Base-by-base conservation (phyloP, 1,140 invertebrate species). In the Drosophila subobscura region DNA sequence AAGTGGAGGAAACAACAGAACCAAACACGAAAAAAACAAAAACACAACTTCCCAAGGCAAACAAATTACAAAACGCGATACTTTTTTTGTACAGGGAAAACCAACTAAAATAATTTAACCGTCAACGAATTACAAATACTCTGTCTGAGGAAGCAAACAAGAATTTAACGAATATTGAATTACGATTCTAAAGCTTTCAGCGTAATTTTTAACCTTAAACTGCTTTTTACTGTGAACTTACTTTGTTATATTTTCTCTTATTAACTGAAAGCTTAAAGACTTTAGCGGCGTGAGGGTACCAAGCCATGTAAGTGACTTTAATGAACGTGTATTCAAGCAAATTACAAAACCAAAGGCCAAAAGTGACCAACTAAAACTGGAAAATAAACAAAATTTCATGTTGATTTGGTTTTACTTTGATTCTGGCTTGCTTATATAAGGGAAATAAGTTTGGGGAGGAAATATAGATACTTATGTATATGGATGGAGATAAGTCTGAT, bases 1-100 rank as follows among this genome's bases (percentile, higher is more conserved):
- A 72, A 63, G 40, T 65, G 54, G 44, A 10, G 42, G n/a, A 70
- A 44, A 71, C 44, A 73, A 79, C 40, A 27, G 29, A 49, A 22
- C 37, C 29, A 41, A 16, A 50, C 37, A 45, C 44, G n/a, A 16
- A 22, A n/a, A 61, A 25, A 42, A 42, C 52, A 54, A 29, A 16
- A 10, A 46, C 49, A 47, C 33, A 40, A 29, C 50, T 55, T 25
- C 40, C 33, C n/a, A 52, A 42, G 57, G 51, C 55, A 83, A 70
- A 63, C 54, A 79, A 60, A 57, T 70, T 74, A 53, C 55, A 50
- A 49, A 67, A 46, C 27, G 23, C 20, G 22, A 51, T 49, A 37
- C 33, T 37, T 37, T 37, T 33, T 63, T 71, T 49, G 2, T 22
- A 41, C 22, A 40, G 22, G 33, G 5, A 46, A 3, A 14, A 25